A percentile compares a stretch with the other conserved stretches of the same genome.
These are phyloP conservation scores for Sebastes trivittatus DNA, from an alignment of 2,797 vertebrate species.

Conservation along the genomic window DNA sequence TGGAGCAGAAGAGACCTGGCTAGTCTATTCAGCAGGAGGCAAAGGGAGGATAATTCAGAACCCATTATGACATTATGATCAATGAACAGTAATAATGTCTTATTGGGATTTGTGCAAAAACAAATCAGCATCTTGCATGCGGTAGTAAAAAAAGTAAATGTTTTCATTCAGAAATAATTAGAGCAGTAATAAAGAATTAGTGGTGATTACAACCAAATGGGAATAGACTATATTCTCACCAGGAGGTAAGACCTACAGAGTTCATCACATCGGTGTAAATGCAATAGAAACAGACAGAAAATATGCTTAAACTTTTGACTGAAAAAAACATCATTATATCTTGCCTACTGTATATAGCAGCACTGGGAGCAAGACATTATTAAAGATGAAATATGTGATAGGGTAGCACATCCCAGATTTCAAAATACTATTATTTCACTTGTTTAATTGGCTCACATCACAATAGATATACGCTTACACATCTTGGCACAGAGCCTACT, in stretches of 20 bases:
- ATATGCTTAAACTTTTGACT: not conserved
- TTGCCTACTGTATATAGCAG: not conserved
- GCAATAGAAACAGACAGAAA: not conserved
- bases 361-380: not conserved
- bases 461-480: no score
- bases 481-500: no score
- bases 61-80: conserved; percentile 16
- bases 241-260: not conserved
- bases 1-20: conserved; percentile 33
- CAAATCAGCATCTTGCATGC: not conserved
- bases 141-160: not conserved
- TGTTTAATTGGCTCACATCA: no score
- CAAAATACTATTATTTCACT: no score
- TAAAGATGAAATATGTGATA: not conserved
- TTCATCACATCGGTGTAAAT: not conserved
- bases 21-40: conserved; percentile 11
- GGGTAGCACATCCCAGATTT: no score
- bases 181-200: not conserved
- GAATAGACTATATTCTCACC: not conserved
- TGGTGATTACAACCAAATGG: not conserved
- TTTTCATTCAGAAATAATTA: not conserved
- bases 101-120: conserved; percentile 16
- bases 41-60: conserved; percentile 5
- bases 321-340: not conserved
- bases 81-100: not conserved